Conservation (phyloP, 2,797 vertebrate species). For the Columba guinea region DNA sequence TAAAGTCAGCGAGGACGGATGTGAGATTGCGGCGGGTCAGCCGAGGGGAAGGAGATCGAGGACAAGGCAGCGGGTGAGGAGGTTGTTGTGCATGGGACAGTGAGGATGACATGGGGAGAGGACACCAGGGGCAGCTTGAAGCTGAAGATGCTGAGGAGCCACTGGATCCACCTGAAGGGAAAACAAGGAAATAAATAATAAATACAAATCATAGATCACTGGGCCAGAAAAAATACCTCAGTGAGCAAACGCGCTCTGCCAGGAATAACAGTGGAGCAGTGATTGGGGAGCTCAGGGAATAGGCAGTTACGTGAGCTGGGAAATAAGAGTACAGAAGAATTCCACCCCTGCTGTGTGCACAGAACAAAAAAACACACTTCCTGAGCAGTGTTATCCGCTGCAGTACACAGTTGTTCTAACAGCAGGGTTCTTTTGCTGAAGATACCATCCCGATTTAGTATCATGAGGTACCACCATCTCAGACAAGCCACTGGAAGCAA, state of each 20-base stretch:
- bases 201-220: neutral
- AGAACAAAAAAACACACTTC: neutral
- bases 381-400: neutral
- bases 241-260: neutral
- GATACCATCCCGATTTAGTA: neutral
- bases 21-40: neutral
- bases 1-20: neutral
- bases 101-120: neutral
- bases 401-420: rapidly evolving
- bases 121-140: neutral
- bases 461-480: neutral
- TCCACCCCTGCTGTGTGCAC: neutral
- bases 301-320: neutral
- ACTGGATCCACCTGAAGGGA: neutral
- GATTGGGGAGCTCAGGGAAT: neutral
- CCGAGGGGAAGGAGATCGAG: neutral
- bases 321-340: neutral
- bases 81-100: neutral
- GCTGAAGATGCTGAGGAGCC: neutral
- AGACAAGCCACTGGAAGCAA: neutral
- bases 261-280: neutral
- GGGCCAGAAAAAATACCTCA: neutral
- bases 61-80: neutral
- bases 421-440: neutral
- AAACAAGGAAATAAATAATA: neutral